Evolutionary conservation across 2,113 vertebrate species (phyloP).

Genomic region (Oenanthe melanoleuca): DNA sequence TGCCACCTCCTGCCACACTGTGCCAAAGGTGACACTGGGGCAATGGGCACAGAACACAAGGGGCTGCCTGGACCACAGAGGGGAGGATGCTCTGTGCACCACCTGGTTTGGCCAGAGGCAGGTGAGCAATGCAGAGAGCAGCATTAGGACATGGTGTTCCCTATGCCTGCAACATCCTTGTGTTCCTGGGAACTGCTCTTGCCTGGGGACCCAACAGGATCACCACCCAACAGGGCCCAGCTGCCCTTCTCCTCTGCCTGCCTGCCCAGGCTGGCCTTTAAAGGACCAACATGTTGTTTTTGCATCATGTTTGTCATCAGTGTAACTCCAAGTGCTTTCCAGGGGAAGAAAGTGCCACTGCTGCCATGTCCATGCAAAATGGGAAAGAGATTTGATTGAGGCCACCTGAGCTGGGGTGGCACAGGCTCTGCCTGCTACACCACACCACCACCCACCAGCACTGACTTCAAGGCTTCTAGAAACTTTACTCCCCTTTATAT

Average conservation of each 20-base stretch:
- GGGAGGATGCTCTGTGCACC: background rate
- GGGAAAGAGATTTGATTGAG: rapidly evolving
- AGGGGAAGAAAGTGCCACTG: background rate
- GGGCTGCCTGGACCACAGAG: background rate
- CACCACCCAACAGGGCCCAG: background rate
- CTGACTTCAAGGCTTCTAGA: background rate
- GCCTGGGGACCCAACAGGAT: background rate
- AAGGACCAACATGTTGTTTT: background rate
- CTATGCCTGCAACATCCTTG: background rate
- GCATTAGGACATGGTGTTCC: background rate
- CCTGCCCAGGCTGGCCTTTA: background rate
- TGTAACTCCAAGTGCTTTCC: background rate
- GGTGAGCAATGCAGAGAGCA: background rate
- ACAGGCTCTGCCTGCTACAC: background rate
- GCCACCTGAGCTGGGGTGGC: background rate
- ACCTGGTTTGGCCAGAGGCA: background rate
- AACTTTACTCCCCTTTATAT: background rate
- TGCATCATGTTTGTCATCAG: background rate
- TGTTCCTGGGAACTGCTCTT: background rate
- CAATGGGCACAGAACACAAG: background rate
- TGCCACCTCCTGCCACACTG: background rate
- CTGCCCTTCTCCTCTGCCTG: background rate
- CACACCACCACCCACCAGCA: background rate
- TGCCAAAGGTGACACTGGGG: rapidly evolving
- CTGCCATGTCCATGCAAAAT: background rate